Conservation (phyloP, 2,113 vertebrate species). For the Oreochromis tanganicae region DNA sequence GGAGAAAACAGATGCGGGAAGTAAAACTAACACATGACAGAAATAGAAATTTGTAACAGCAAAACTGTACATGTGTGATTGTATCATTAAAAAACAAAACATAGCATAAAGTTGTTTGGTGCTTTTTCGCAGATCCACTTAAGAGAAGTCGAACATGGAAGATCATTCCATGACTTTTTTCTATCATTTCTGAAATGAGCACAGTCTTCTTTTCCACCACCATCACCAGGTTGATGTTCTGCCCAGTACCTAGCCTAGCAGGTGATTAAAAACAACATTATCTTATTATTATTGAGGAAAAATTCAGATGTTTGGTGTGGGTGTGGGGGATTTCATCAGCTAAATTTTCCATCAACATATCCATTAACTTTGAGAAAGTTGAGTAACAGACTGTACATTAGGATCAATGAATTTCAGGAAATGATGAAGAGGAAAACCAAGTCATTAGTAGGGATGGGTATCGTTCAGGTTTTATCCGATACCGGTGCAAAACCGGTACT, state of each 20-base stretch:
- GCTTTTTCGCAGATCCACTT: neutral
- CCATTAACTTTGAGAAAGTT: too few species aligned
- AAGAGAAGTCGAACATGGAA: neutral
- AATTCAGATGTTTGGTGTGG: neutral
- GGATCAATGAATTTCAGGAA: neutral
- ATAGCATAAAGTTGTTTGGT: neutral
- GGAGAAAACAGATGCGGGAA: fast-evolving
- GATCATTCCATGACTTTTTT: neutral
- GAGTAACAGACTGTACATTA: too few species aligned
- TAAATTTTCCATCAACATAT: neutral
- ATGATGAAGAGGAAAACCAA: neutral
- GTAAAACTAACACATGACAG: neutral
- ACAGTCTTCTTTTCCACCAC: slow-evolving; percentile 6
- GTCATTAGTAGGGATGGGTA: too few species aligned
- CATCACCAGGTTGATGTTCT: neutral
- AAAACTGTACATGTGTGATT: neutral
- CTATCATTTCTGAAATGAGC: fast-evolving
- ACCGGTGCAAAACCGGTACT: too few species aligned
- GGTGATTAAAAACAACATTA: neutral
- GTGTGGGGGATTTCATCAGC: neutral
- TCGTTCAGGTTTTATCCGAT: too few species aligned
- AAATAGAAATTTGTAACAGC: neutral
- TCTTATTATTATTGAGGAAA: neutral
- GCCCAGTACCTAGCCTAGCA: neutral
- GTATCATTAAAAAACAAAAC: neutral